Base-by-base conservation (phyloP, 1,140 invertebrate genomes). In the Lordiphosa mommai region DNA sequence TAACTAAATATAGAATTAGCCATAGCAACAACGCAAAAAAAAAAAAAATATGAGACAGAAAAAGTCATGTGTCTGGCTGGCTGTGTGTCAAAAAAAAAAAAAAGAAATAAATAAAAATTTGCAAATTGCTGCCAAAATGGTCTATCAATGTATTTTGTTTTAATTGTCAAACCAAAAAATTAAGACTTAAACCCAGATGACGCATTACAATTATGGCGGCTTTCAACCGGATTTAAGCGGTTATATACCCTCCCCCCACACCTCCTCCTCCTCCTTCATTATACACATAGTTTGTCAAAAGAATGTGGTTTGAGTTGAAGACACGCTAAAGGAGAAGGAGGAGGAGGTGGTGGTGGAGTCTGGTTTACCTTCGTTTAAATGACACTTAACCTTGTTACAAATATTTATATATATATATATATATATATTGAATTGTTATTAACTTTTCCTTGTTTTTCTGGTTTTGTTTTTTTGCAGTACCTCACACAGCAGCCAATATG, bases 401-500 rank as follows among this genome's bases (percentile, higher is more conserved):
- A n/a, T n/a, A n/a, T n/a, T n/a, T n/a, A n/a, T n/a, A n/a, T n/a
- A n/a, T n/a, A n/a, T n/a, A n/a, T n/a, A n/a, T n/a, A n/a, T n/a
- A n/a, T n/a, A n/a, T n/a, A 40, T 43, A 27, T 27, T 27, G 6
- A 6, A 30, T 60, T 58, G 33, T 59, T 43, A 56, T 61, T 44
- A 66, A 72, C 61, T 74, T 60, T 47, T 43, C 47, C 56, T 48
- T 59, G 46, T 53, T 57, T 41, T 37, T 32, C 49, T 44, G 29
- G 41, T 20, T 43, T 34, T 47, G 49, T 41, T 44, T 46, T 37
- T 55, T 71, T 88, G 57, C 72, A 80, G 74, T 88, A 47, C 61
- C 86, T n/a, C n/a, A n/a, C 72, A 71, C 69, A 80, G 41, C 79
- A 70, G 44, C 86, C 74, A 84, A 74, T 44, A 88, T 88, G 87